phyloP scores from a whole-genome alignment of 1,140 invertebrate species.

The Tetramorium parvispinum region DNA sequence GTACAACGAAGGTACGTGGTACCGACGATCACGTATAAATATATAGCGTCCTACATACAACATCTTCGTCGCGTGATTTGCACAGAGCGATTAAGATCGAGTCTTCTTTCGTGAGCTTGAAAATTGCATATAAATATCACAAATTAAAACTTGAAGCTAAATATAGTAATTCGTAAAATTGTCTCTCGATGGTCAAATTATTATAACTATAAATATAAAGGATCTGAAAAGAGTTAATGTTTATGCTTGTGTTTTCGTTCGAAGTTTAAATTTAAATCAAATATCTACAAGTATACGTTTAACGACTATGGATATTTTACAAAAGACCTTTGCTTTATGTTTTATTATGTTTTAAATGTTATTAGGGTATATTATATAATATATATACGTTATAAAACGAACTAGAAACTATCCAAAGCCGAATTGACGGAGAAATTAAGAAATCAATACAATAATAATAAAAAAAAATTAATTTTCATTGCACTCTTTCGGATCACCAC shows the following conservation, averaged over 20 bases:
- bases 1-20: conserved; percentile 85
- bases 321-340: no score
- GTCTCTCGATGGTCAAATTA: background rate
- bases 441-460: background rate
- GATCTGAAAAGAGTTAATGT: background rate
- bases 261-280: no score
- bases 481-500: no score
- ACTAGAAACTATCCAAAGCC: background rate
- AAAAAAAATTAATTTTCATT: background rate
- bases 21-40: conserved; percentile 18
- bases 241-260: background rate
- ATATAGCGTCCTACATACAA: background rate
- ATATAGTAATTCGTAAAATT: background rate
- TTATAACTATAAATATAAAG: background rate
- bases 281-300: no score
- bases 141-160: conserved; percentile 7
- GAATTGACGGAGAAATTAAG: background rate
- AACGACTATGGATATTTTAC: no score
- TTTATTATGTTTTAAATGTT: no score
- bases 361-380: no score
- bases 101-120: background rate
- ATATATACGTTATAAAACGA: background rate
- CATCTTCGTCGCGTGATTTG: background rate
- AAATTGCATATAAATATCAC: background rate
- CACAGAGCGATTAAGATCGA: background rate